These are phyloP conservation scores for Oscheius sp. DNA, from an alignment of 2,888 invertebrate genomes.

Conservation along the genomic window DNA sequence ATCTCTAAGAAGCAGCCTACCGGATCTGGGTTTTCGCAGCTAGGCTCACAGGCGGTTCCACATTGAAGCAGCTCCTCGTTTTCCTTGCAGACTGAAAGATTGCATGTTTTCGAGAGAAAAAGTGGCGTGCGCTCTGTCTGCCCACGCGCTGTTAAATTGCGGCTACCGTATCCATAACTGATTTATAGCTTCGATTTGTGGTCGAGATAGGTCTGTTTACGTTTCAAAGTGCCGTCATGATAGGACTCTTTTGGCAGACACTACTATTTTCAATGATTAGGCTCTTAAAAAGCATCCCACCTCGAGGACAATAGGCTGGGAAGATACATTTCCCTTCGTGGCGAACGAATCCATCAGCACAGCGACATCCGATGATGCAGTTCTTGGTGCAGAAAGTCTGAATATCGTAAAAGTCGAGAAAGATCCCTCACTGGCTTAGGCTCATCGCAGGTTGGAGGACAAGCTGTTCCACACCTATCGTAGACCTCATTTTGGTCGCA, in stretches of 20 bases:
- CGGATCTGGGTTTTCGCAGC: background rate
- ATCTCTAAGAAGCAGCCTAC: background rate
- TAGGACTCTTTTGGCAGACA: no score
- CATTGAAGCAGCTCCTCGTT: conserved; percentile 16
- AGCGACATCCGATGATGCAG: conserved; percentile 6
- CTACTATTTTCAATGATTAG: background rate
- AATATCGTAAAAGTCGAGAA: no score
- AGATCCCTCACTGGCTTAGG: background rate
- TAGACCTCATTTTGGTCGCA: no score
- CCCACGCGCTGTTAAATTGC: no score
- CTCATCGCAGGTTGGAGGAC: background rate
- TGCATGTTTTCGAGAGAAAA: no score
- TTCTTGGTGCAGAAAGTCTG: background rate
- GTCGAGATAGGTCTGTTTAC: no score
- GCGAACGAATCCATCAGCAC: conserved; percentile 3
- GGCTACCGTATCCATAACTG: no score
- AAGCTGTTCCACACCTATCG: conserved; percentile 2
- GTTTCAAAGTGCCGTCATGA: no score
- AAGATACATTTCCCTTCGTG: conserved; percentile 2
- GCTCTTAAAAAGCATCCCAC: background rate
- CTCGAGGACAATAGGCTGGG: background rate
- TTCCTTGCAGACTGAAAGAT: conserved; percentile 1
- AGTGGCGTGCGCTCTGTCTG: no score
- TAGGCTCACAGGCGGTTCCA: conserved; percentile 23
- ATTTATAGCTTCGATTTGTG: no score